Evolutionary conservation across 2,797 vertebrate genomes (phyloP).

Genomic region (Malurus splendens): DNA sequence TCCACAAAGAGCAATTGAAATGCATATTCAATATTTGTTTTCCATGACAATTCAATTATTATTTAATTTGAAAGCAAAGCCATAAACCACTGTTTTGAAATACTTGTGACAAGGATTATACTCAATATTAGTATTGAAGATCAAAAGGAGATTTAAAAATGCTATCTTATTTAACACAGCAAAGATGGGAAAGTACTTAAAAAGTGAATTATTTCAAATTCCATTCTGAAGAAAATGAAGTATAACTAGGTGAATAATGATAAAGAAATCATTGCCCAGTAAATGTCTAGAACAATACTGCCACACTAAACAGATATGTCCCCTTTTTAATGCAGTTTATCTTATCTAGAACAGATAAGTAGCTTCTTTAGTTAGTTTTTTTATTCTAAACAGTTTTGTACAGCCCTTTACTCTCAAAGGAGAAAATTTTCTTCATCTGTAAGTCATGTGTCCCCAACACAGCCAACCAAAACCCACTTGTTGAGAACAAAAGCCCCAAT

Average conservation of each 20-base stretch:
- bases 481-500: background rate
- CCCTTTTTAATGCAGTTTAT: background rate
- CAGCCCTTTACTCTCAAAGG: background rate
- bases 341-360: background rate
- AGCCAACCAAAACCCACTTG: background rate
- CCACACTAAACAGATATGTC: background rate
- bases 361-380: background rate
- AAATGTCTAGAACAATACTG: background rate
- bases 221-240: background rate
- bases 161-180: background rate
- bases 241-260: background rate
- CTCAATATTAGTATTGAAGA: background rate
- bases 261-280: background rate
- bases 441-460: rapidly evolving
- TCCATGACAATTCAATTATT: background rate
- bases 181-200: background rate
- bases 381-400: background rate
- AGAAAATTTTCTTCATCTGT: background rate
- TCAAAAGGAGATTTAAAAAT: background rate
- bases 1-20: background rate
- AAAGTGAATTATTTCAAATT: background rate
- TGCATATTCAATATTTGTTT: background rate
- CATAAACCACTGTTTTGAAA: background rate
- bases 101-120: background rate
- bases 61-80: background rate